These are phyloP conservation scores for Mastomys coucha DNA, from an alignment of 2,113 vertebrate genomes.

Conservation along the genomic window DNA sequence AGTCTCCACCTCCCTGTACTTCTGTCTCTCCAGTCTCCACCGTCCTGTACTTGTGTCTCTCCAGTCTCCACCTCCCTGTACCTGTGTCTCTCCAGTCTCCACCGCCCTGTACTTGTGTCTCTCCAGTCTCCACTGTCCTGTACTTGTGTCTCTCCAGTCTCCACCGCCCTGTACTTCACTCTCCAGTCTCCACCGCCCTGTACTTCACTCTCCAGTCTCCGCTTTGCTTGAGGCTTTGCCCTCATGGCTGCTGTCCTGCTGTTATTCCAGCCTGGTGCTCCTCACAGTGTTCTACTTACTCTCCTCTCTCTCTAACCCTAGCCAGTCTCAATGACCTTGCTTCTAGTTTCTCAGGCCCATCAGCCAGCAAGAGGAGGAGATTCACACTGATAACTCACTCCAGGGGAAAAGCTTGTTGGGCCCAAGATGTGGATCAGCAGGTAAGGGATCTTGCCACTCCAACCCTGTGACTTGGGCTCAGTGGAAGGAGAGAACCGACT, in stretches of 20 bases:
- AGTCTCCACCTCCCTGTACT: neutral
- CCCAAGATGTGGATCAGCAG: neutral
- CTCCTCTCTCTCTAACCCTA: neutral
- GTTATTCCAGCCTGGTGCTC: too few species aligned
- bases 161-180: too few species aligned
- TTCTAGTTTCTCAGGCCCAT: neutral
- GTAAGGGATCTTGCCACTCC: neutral
- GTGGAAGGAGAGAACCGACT: neutral
- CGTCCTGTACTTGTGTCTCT: too few species aligned
- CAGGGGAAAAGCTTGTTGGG: neutral
- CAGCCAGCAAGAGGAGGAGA: neutral
- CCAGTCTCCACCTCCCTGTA: too few species aligned
- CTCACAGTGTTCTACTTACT: neutral
- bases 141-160: too few species aligned
- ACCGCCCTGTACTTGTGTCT: too few species aligned
- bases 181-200: too few species aligned
- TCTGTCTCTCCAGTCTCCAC: too few species aligned
- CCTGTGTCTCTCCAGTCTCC: too few species aligned
- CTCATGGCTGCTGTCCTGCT: neutral
- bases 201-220: too few species aligned
- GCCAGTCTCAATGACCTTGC: neutral
- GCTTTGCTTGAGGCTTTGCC: too few species aligned
- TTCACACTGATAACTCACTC: neutral
- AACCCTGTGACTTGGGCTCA: neutral
- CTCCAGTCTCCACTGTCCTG: too few species aligned